Percentiles rank a stretch among this genome's conserved stretches.
Conservation (phyloP, 2,113 vertebrate species). For the Irena cyanogastra region DNA sequence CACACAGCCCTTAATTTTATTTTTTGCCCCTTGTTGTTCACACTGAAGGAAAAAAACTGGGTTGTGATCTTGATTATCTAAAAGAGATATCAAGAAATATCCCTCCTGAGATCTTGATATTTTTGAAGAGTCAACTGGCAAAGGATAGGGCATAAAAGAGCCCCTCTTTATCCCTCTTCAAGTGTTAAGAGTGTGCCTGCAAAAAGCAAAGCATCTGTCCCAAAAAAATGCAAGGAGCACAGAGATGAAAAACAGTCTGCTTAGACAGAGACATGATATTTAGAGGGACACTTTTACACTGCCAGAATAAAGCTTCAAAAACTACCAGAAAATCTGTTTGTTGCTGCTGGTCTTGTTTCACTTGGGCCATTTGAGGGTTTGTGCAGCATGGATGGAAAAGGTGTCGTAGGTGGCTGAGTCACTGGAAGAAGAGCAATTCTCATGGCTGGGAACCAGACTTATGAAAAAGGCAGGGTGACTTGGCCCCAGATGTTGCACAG, state of each 20-base stretch:
- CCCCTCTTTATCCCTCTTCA: background rate
- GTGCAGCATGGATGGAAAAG: background rate
- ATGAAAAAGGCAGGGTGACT: background rate
- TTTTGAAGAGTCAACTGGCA: background rate
- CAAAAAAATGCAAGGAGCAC: background rate
- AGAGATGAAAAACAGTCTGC: background rate
- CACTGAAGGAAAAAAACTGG: background rate
- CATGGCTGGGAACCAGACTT: background rate
- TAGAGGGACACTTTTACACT: background rate
- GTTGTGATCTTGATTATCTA: background rate
- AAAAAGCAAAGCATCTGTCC: background rate
- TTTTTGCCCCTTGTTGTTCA: background rate
- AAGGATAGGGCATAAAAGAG: background rate
- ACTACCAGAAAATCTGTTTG: background rate
- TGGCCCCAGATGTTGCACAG: background rate
- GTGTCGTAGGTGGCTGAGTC: fast-evolving
- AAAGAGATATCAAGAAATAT: background rate
- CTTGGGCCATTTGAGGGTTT: background rate
- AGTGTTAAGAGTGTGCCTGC: background rate
- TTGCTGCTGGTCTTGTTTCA: background rate
- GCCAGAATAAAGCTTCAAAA: background rate
- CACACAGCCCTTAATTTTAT: background rate
- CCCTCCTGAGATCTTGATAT: background rate
- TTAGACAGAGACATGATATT: background rate
- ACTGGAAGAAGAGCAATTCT: background rate